Evolutionary conservation across 2,797 vertebrate genomes (phyloP), one percentile per base, ranked within the genome.

Genomic region (Schizopygopsis malacanthus): DNA sequence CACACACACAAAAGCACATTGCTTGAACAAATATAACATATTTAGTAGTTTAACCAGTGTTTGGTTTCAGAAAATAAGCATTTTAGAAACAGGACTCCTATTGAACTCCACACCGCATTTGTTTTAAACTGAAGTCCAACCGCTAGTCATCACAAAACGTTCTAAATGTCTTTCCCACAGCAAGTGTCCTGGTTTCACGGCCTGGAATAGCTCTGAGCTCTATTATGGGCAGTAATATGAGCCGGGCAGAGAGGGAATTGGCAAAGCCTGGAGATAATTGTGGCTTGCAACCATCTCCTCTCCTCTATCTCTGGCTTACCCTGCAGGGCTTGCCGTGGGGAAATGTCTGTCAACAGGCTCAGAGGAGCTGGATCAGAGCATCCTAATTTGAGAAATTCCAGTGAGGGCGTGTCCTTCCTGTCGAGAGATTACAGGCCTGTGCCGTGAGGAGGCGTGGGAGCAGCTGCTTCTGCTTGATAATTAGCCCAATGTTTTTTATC

Each of bases 141-240:
- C 72, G 41, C 16, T 37, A 59, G 47, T n/a, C 47, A 10, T 33
- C 50, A 71, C 80, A n/a, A 77, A 11, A 86, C 88, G 90, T 91
- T 91, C 81, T 82, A 80, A 71, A 87, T 93, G 91, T 92, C 91
- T 93, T 93, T 96, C 95, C 94, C 95, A 90, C 91, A 89, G 94
- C 95, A 94, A 92, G 90, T 89, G 92, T 93, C 94, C 95, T 95
- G 95, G 91, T 95, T 96, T 92, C 90, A 88, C 89, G 89, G 92
- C 94, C 94, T 93, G 93, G 94, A 96, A 95, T 96, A 95, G 94
- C 93, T 81, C 86, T 87, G 91, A 90, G 88, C 90, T 91, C 92
- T 93, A 94, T 95, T 94, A 94, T 89, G 85, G 89, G 85, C 54
- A 78, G 93, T 93, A 94, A 95, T 95, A 88, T 94, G 93, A 95